Percentiles rank a stretch among this genome's conserved stretches.
Evolutionary conservation across 2,888 invertebrate genomes (phyloP).

Genomic region (Cremastinae sp.): DNA sequence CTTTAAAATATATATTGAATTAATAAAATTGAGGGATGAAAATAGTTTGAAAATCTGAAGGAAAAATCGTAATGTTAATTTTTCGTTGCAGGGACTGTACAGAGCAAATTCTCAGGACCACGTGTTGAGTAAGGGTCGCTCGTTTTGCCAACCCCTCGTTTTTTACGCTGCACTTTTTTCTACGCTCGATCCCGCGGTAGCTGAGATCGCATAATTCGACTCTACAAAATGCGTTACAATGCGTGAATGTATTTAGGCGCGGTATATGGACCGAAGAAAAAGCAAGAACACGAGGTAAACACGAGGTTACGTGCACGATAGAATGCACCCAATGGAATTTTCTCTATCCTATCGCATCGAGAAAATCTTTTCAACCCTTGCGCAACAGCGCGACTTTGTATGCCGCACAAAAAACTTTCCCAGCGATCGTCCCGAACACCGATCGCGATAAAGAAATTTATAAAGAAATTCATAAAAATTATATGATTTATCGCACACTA

Average conservation of each 20-base stretch:
- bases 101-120: slow-evolving; percentile 1
- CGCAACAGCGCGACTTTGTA: slow-evolving; percentile 20
- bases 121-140: slow-evolving; percentile 7
- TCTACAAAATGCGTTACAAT: not conserved
- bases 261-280: slow-evolving; percentile 21
- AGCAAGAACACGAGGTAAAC: slow-evolving; percentile 28
- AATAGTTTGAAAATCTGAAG: too few species aligned
- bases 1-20: too few species aligned
- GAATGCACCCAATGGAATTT: slow-evolving; percentile 23
- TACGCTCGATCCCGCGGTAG: not conserved
- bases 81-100: too few species aligned
- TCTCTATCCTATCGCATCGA: slow-evolving; percentile 21
- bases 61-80: too few species aligned
- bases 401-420: not conserved
- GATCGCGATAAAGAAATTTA: slow-evolving; percentile 25
- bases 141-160: slow-evolving; percentile 13
- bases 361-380: slow-evolving; percentile 47
- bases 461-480: slow-evolving; percentile 25
- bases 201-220: slow-evolving; percentile 36
- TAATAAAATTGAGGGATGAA: too few species aligned
- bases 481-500: slow-evolving; percentile 25
- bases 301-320: slow-evolving; percentile 4
- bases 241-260: not conserved
- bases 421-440: slow-evolving; percentile 14
- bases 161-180: slow-evolving; percentile 29